Evolutionary conservation across 2,797 vertebrate species (phyloP).

Genomic region (Poecilia gillii): DNA sequence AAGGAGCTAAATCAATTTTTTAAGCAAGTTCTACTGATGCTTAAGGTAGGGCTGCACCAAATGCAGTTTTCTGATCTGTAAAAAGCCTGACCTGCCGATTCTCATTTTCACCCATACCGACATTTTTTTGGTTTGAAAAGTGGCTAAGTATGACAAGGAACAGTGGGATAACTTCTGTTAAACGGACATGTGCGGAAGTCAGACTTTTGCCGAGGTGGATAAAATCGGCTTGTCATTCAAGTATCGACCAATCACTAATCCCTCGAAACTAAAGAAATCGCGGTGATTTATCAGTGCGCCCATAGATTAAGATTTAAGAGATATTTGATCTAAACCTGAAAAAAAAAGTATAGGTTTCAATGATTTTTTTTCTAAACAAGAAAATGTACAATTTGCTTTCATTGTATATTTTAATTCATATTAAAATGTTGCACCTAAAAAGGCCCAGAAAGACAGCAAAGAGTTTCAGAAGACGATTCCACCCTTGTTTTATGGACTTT

Average conservation of each 20-base stretch:
- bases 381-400: not conserved
- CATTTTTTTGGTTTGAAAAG: not conserved
- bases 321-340: not conserved
- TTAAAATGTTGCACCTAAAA: not conserved
- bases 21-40: not conserved
- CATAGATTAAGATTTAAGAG: not conserved
- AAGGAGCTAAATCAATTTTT: not conserved
- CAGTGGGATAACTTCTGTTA: not conserved
- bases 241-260: not conserved
- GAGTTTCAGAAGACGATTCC: not conserved
- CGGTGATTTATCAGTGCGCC: not conserved
- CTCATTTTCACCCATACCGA: no score
- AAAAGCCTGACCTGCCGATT: not conserved
- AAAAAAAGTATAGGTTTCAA: not conserved
- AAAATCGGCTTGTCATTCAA: not conserved
- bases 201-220: not conserved
- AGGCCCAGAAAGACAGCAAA: not conserved
- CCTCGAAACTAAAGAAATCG: not conserved
- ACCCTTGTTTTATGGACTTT: not conserved
- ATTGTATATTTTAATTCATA: not conserved
- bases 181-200: no score
- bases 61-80: no score
- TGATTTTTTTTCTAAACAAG: not conserved
- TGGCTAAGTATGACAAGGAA: not conserved
- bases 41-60: not conserved